Evolutionary conservation across 2,888 invertebrate genomes (phyloP), one percentile per base, ranked within the genome.

Genomic region (Apodemia duryi): DNA sequence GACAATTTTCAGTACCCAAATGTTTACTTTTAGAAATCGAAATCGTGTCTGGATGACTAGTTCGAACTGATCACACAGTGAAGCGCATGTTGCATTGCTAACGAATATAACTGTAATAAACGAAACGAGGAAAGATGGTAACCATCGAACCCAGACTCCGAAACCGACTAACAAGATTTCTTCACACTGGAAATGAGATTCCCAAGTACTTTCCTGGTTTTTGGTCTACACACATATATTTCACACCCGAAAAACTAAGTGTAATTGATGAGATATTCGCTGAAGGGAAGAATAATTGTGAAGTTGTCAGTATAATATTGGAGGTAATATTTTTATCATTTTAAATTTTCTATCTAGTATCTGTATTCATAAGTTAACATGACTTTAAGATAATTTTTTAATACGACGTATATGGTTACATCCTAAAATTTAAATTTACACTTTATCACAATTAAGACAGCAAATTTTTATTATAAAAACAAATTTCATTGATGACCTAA

Each of bases 181-280:
- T 94, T 9, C 92, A 93, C 71, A 87, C 92, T 63, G 93, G 93
- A 2, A 86, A 85, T 75, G 93, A 93, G 71, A 71, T 83, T 21
- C 92, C 93, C 0, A 91, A 88, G 67, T 94, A 93, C 76, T 93
- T 84, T 70, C 93, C 94, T 62, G 93, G 93, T 51, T 91, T 91
- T 73, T 93, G 93, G 93, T 78, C 85, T 46, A 75, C 87, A 11
- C 92, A 93, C 69, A 87, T 92, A 70, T 93, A 92, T 72, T 94
- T 88, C 73, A 83, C 85, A 64, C 74, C 72, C 1, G 83, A 86
- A 38, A 91, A 91, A 70, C 74, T 93, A 66, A 74, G 77, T 61
- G 90, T 82, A 11, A 77, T 93, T 54, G 74, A 81, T 62, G 80
- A 82, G 52, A 77, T 75, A 9, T 70, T 86, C 29, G 70, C 72